A percentile compares a stretch with the other conserved stretches of the same genome.
Conservation (phyloP, 2,888 invertebrate species). For the Hirtodrosophila alboralis region DNA sequence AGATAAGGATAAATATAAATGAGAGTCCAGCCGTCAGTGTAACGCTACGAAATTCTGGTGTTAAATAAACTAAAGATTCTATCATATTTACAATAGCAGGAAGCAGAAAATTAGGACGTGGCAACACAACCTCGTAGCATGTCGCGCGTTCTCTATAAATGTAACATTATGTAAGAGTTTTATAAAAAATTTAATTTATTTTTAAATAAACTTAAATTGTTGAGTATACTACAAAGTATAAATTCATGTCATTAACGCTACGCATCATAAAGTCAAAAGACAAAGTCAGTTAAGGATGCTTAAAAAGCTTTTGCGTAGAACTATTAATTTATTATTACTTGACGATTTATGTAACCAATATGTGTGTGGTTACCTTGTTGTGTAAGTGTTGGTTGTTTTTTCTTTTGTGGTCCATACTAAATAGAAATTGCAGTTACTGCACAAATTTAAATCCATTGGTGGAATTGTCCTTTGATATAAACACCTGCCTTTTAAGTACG, state of each 20-base stretch:
- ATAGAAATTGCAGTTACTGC: too few species aligned
- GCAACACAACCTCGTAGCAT: conserved; percentile 30
- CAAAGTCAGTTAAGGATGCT: too few species aligned
- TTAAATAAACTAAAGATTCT: conserved; percentile 73
- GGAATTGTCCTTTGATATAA: too few species aligned
- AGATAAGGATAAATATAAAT: conserved; percentile 83
- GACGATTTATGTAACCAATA: too few species aligned
- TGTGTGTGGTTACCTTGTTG: too few species aligned
- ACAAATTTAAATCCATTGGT: too few species aligned
- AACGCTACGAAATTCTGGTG: conserved; percentile 61
- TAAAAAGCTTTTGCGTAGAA: too few species aligned
- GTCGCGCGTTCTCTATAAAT: conserved; percentile 53
- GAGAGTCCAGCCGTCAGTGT: conserved; percentile 28
- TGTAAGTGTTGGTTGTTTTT: too few species aligned
- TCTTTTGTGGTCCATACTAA: too few species aligned
- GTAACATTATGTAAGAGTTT: conserved; percentile 71
- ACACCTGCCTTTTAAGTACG: too few species aligned
- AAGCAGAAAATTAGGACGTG: conserved; percentile 23
- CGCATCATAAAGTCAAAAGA: too few species aligned
- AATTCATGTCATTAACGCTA: not conserved
- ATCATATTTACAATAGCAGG: conserved; percentile 62
- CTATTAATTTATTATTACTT: too few species aligned
- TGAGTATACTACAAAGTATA: conserved; percentile 46
- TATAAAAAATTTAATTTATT: conserved; percentile 75
- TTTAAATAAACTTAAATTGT: conserved; percentile 73